These are phyloP conservation scores for Limanda limanda DNA, from an alignment of 2,113 vertebrate species.

Conservation along the genomic window DNA sequence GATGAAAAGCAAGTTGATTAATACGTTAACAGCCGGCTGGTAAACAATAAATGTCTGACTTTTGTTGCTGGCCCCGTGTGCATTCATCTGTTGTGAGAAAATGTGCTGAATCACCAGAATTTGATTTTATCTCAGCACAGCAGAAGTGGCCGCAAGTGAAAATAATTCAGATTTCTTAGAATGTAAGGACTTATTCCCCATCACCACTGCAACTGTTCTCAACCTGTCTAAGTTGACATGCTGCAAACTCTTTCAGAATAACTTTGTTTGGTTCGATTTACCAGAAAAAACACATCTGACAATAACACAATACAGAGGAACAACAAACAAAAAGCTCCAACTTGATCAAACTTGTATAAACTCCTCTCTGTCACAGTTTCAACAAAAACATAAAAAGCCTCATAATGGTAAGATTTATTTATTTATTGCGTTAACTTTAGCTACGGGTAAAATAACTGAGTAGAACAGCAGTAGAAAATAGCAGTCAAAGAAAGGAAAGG, in stretches of 20 bases:
- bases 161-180: not conserved
- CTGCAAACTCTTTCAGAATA: not conserved
- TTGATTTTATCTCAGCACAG: slow-evolving; percentile 8
- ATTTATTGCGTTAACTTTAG: too few relatives aligned
- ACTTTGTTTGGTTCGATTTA: too few relatives aligned
- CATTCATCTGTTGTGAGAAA: slow-evolving; percentile 15
- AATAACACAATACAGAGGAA: too few relatives aligned
- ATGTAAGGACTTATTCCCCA: not conserved
- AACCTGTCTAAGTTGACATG: not conserved
- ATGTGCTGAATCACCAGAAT: slow-evolving; percentile 12
- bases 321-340: too few relatives aligned
- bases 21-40: slow-evolving; percentile 34
- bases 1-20: slow-evolving; percentile 64
- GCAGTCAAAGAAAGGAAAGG: too few relatives aligned
- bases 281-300: too few relatives aligned
- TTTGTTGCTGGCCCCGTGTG: slow-evolving; percentile 11
- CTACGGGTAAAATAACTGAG: too few relatives aligned
- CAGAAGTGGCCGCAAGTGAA: not conserved
- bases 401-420: too few relatives aligned
- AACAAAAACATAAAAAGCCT: too few relatives aligned
- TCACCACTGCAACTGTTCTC: not conserved
- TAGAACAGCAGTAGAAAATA: too few relatives aligned
- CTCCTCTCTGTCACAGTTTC: too few relatives aligned
- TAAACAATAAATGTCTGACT: slow-evolving; percentile 38
- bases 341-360: too few relatives aligned